Evolutionary conservation across 2,113 vertebrate species (phyloP).

Genomic region (Herpailurus yagouaroundi): DNA sequence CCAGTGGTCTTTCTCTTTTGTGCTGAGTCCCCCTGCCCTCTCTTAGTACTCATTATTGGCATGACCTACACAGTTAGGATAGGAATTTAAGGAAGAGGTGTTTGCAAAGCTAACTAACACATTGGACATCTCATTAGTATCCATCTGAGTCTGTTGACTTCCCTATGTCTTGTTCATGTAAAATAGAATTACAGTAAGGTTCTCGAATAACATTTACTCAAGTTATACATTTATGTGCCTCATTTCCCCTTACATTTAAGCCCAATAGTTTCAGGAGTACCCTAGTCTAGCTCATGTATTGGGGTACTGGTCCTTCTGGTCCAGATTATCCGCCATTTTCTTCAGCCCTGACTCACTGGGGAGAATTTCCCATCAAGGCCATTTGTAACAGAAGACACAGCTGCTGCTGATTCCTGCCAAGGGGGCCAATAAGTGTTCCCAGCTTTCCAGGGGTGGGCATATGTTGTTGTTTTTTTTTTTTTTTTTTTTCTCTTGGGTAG

Average conservation of each 20-base stretch:
- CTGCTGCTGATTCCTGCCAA: background rate
- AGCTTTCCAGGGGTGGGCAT: background rate
- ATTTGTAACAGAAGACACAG: background rate
- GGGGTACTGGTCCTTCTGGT: background rate
- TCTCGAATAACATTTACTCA: background rate
- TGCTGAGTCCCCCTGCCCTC: background rate
- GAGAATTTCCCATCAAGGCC: background rate
- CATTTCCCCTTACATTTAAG: background rate
- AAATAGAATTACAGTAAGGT: background rate
- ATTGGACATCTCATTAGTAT: background rate
- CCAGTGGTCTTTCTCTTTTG: background rate
- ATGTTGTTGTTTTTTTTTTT: background rate
- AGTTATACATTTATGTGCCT: background rate
- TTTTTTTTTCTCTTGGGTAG: background rate
- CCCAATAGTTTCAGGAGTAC: background rate
- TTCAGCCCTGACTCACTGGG: background rate
- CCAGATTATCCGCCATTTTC: background rate
- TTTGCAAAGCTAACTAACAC: background rate
- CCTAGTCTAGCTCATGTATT: background rate
- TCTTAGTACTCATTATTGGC: background rate
- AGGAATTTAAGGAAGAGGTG: background rate
- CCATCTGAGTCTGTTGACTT: background rate
- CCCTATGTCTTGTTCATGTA: background rate
- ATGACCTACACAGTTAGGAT: background rate
- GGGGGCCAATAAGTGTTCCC: background rate